These are phyloP conservation scores for Dolichallabes microphthalmus DNA, from an alignment of 2,113 vertebrate species.

Conservation along the genomic window DNA sequence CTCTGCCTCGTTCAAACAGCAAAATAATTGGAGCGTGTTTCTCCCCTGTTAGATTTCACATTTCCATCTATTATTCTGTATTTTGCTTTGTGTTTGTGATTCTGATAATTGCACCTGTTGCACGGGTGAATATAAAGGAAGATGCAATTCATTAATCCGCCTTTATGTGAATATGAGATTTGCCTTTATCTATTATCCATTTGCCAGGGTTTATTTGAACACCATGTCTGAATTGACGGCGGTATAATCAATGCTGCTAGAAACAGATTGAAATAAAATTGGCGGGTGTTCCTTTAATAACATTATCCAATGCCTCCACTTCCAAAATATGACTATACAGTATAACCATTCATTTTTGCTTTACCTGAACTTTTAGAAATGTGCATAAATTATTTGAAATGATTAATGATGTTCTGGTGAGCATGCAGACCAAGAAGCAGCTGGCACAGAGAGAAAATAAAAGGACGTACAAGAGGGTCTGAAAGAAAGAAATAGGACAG, in stretches of 20 bases:
- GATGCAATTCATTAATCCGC: not conserved
- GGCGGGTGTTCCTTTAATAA: not conserved
- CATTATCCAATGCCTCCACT: not conserved
- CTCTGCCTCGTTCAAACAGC: not conserved
- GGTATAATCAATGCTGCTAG: not conserved
- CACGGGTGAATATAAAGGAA: not conserved
- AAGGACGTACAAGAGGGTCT: not conserved
- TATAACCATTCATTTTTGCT: not conserved
- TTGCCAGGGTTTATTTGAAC: not conserved
- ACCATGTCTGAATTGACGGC: not conserved
- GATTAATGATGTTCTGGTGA: slow-evolving; percentile 25
- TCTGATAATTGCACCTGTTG: not conserved
- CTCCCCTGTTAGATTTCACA: slow-evolving; percentile 5
- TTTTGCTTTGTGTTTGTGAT: not conserved
- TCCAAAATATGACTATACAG: not conserved
- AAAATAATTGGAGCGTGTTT: slow-evolving; percentile 7
- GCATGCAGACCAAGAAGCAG: not conserved
- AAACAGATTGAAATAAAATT: not conserved
- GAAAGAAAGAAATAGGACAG: not conserved
- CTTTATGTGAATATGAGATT: slow-evolving; percentile 8
- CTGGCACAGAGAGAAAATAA: not conserved
- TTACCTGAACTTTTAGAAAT: not conserved
- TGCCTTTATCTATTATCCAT: not conserved
- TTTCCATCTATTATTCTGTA: not conserved
- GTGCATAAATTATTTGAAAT: slow-evolving; percentile 5